Base-by-base conservation (phyloP, 2,888 invertebrate species). In the Philereme transversata region DNA sequence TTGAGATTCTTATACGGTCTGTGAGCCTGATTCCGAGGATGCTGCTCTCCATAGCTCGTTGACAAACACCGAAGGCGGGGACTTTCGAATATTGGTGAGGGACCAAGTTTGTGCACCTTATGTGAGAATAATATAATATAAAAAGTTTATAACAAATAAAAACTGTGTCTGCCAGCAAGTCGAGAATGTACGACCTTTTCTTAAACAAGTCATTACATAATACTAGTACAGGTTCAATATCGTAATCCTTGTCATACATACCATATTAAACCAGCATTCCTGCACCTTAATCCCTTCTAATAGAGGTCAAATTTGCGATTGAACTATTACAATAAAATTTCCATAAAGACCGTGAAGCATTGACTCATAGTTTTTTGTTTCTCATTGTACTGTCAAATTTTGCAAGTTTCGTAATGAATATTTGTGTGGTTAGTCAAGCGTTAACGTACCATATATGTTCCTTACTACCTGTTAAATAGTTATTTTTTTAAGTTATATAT, bases 161-260 rank as follows among this genome's bases (percentile, higher is more conserved):
- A 22, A 22, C 22, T 3, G 22, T 22, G 22, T 22, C 22, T 22
- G 3, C 22, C 22, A 22, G 22, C 22, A 22, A 22, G 22, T 22
- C 3, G 22, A 22, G 22, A 10, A 10, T 10, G 45, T 57, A 8
- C 22, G 51, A 46, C 46, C 41, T 51, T 45, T 51, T 45, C 22
- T 35, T 4, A 51, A 41, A 22, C 5, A 34, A 49, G n/a, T 40
- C 35, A 8, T 61, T 56, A 36, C 56, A 40, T 56, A 61, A 60
- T 10, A 35, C 9, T 36, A 36, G 7, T 22, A 22, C 57, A 50
- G 62, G 57, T 60, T 64, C 43, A 64, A 60, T 57, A 60, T 7
- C 40, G 54, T 44, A 57, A 60, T 64, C 54, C 54, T 48, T 64
- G 64, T 53, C 60, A 60, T 51, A 61, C 53, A 57, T 62, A 57